Evolutionary conservation across 2,797 vertebrate genomes (phyloP).

Genomic region (Spatula clypeata): DNA sequence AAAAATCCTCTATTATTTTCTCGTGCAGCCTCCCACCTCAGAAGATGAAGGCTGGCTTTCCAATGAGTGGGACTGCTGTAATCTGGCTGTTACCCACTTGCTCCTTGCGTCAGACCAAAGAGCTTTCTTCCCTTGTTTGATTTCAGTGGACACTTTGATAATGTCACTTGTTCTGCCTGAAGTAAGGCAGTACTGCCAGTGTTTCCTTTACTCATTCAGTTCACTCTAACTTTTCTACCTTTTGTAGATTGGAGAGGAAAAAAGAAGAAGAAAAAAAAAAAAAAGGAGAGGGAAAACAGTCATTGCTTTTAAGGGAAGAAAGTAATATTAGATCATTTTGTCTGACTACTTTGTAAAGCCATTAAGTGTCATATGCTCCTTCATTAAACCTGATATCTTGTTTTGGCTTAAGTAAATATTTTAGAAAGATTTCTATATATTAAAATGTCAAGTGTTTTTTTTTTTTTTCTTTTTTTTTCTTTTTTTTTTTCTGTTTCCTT

Average conservation of each 20-base stretch:
- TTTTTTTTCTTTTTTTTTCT: slow-evolving; percentile 13
- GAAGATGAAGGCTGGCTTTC: not conserved
- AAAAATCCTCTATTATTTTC: not conserved
- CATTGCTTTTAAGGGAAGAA: not conserved
- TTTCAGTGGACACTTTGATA: not conserved
- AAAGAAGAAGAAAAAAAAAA: accelerated
- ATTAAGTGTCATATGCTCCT: not conserved
- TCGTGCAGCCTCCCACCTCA: not conserved
- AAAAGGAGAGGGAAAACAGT: accelerated
- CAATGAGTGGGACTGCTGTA: not conserved
- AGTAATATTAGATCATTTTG: not conserved
- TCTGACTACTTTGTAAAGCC: not conserved
- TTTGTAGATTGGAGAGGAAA: not conserved
- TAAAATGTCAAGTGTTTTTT: not conserved
- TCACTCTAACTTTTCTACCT: not conserved
- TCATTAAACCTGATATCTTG: not conserved
- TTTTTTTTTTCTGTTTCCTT: not conserved
- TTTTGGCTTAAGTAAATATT: slow-evolving; percentile 24
- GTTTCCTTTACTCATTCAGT: not conserved
- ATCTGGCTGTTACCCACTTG: not conserved
- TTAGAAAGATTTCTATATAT: not conserved
- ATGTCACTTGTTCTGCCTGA: not conserved
- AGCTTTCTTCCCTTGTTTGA: not conserved
- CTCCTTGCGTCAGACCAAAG: not conserved
- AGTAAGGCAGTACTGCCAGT: not conserved